phyloP scores from a whole-genome alignment of 2,797 vertebrate species.

The Halcyon chelicuti region DNA sequence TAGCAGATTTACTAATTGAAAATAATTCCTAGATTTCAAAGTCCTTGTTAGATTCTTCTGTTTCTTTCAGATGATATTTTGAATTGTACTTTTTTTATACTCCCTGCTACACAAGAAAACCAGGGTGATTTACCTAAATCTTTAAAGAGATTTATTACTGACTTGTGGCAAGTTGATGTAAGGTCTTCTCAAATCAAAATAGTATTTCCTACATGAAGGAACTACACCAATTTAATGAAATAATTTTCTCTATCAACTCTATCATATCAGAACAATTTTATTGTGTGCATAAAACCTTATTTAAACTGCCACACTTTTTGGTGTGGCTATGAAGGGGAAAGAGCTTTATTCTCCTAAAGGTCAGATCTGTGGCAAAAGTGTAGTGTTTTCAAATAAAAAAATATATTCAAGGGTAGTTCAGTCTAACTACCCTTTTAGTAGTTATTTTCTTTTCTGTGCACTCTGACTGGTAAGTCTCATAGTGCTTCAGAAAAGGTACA shows the following conservation, averaged over 20 bases:
- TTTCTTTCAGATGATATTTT: neutral
- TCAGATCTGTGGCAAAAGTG: neutral
- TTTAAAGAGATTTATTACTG: slow-evolving; percentile 8
- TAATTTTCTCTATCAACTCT: neutral
- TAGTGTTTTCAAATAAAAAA: neutral
- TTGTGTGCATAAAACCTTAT: neutral
- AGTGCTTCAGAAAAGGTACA: neutral
- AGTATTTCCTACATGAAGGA: neutral
- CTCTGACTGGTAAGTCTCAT: rapidly evolving
- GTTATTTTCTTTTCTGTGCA: neutral
- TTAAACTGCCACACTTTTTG: neutral
- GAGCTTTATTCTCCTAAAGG: neutral
- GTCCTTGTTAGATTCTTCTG: neutral
- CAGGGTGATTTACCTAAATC: neutral
- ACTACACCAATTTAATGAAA: neutral
- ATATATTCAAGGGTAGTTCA: neutral
- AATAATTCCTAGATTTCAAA: neutral
- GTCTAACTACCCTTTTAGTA: neutral
- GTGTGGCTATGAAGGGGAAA: neutral
- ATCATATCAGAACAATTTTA: neutral
- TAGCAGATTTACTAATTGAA: neutral
- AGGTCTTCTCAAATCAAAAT: neutral
- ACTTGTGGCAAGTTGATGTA: neutral
- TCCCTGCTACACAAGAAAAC: neutral
- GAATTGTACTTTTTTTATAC: neutral